Evolutionary conservation across 1,140 invertebrate species (phyloP).

Genomic region (Onthophagus taurus): DNA sequence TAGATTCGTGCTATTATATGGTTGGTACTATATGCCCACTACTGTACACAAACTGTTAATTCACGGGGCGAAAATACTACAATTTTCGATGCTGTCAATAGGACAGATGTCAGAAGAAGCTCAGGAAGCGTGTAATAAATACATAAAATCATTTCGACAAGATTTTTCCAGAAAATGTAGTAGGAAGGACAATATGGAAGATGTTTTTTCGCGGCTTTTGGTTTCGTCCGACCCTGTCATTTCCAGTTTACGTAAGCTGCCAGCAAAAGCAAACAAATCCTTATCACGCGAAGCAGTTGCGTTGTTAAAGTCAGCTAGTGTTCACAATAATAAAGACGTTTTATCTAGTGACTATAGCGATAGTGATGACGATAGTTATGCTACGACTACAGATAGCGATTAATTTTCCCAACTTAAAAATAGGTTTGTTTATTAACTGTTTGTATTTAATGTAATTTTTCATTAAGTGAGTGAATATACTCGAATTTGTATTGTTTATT

Average conservation of each 20-base stretch:
- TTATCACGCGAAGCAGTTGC: conserved; percentile 1
- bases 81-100: background rate
- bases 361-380: no score
- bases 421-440: no score
- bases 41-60: background rate
- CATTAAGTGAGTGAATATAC: no score
- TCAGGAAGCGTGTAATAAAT: conserved; percentile 6
- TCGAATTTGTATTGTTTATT: background rate
- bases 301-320: conserved; percentile 2
- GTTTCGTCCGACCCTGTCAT: no score
- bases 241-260: background rate
- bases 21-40: background rate
- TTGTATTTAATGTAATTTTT: no score
- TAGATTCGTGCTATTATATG: background rate
- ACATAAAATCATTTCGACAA: conserved; percentile 6
- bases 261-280: background rate
- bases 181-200: no score
- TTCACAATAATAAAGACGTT: background rate
- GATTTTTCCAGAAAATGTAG: background rate
- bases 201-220: no score
- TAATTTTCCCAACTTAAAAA: no score
- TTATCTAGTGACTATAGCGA: no score
- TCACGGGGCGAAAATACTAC: background rate
- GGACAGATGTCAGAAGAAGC: conserved; percentile 5
- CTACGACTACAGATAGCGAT: no score